Evolutionary conservation across 64 coral and sea anemone genomes (phyloP).

Genomic region (Stichodactyla helianthus): DNA sequence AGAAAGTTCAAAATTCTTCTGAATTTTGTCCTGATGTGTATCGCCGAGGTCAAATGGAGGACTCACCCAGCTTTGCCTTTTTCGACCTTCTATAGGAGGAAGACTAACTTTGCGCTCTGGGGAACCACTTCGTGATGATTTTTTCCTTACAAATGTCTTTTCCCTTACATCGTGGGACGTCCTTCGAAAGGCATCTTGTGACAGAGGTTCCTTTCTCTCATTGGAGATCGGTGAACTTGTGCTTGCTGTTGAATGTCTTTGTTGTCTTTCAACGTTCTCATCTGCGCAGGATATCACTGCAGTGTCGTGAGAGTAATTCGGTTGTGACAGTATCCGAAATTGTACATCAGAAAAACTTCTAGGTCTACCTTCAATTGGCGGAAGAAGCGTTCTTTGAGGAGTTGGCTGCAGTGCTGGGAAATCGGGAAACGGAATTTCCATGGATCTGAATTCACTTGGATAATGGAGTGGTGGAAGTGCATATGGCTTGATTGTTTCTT

Average conservation of each 20-base stretch:
- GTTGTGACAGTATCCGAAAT: neutral
- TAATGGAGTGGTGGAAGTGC: neutral
- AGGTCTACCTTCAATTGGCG: neutral
- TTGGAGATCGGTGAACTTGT: neutral
- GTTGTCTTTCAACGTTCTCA: neutral
- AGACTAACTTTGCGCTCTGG: neutral
- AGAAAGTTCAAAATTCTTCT: neutral
- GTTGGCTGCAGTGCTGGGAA: neutral
- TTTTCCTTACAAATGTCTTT: neutral
- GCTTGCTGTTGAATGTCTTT: neutral
- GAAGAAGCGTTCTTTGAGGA: neutral
- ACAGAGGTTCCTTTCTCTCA: too few species aligned
- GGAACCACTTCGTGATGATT: neutral
- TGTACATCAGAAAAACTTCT: neutral
- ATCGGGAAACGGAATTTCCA: neutral
- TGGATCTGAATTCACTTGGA: neutral
- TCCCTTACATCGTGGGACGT: too few species aligned
- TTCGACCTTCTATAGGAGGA: neutral
- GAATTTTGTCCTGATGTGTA: neutral
- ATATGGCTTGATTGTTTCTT: neutral
- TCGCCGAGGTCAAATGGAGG: neutral
- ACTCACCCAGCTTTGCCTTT: neutral
- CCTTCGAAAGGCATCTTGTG: too few species aligned
- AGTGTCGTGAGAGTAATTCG: neutral
- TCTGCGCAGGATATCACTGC: neutral